Evolutionary conservation across 2,888 invertebrate genomes (phyloP), one percentile per base, ranked within the genome.

Genomic region (Adela reaumurella): DNA sequence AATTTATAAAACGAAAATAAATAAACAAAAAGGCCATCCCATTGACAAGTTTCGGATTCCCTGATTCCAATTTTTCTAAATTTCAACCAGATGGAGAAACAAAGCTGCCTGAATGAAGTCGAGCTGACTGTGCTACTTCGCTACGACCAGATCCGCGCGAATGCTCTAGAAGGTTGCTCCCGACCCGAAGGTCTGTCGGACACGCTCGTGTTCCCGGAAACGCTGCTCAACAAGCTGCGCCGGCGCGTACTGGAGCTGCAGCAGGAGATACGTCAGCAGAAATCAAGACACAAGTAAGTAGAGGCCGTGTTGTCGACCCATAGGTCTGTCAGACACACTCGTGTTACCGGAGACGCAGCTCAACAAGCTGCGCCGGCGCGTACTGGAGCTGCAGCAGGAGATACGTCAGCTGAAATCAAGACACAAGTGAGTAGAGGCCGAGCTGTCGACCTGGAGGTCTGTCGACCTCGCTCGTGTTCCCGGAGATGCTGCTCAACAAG

Each of bases 51-150:
- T n/a, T n/a, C n/a, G n/a, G n/a, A n/a, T n/a, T n/a, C n/a, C n/a
- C n/a, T n/a, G n/a, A n/a, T n/a, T n/a, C n/a, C n/a, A n/a, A n/a
- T n/a, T n/a, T n/a, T n/a, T n/a, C n/a, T n/a, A n/a, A n/a, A n/a
- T n/a, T n/a, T n/a, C n/a, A n/a, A n/a, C 16, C 58, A 91, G 88
- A 74, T 82, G 59, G 83, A 87, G 63, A 86, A 90, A 66, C 94
- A 94, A 66, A 81, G 80, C 51, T 81, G 87, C 62, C 67, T 95
- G 61, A 94, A 94, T 60, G 85, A 91, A 49, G 84, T 94, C 2
- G 84, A 88, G 47, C 81, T 85, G 50, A 83, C 87, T 2, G 81
- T 90, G 1, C 69, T 90, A 6, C 59, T 92, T 18, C 83, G 84
- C 28, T 81, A 90, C 58, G 82, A 86, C 61, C 92, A 91, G 61